A percentile compares a stretch with the other conserved stretches of the same genome.
Evolutionary conservation across 1,140 invertebrate genomes (phyloP).

Genomic region (Onthophagus taurus): DNA sequence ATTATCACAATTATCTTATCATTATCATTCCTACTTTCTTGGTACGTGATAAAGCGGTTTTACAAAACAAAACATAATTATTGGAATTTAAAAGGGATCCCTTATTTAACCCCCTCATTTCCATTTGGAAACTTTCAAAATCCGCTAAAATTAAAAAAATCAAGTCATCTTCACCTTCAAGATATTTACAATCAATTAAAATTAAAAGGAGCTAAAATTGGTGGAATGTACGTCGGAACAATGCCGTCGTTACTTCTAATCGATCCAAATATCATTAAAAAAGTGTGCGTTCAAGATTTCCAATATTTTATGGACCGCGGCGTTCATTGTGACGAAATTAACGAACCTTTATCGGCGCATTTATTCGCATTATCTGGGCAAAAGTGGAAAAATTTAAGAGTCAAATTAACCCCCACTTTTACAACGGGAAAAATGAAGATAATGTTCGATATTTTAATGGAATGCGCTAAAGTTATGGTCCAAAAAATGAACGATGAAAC

Average conservation of each 20-base stretch:
- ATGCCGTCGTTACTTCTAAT: slow-evolving; percentile 21
- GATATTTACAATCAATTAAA: slow-evolving; percentile 20
- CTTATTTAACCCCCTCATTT: slow-evolving; percentile 9
- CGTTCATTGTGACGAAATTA: slow-evolving; percentile 34
- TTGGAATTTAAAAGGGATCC: slow-evolving; percentile 10
- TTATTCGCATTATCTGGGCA: slow-evolving; percentile 39
- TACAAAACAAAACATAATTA: slow-evolving; percentile 16
- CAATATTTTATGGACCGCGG: slow-evolving; percentile 40
- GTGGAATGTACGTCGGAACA: slow-evolving; percentile 16
- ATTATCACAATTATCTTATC: background rate
- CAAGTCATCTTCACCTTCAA: slow-evolving; percentile 13
- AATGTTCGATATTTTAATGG: slow-evolving; percentile 42
- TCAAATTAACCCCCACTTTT: slow-evolving; percentile 41
- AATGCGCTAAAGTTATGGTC: slow-evolving; percentile 22
- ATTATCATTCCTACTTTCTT: too few relatives aligned
- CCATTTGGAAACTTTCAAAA: slow-evolving; percentile 18
- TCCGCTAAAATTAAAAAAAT: slow-evolving; percentile 9
- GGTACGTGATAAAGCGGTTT: background rate
- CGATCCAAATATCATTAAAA: slow-evolving; percentile 41
- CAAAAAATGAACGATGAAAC: slow-evolving; percentile 1
- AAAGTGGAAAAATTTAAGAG: slow-evolving; percentile 41
- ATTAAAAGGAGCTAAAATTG: slow-evolving; percentile 14
- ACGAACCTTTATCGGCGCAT: slow-evolving; percentile 40
- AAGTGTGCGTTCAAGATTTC: slow-evolving; percentile 41
- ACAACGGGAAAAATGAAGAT: slow-evolving; percentile 46